These are phyloP conservation scores for Garra rufa DNA, from an alignment of 2,113 vertebrate species.

Conservation along the genomic window DNA sequence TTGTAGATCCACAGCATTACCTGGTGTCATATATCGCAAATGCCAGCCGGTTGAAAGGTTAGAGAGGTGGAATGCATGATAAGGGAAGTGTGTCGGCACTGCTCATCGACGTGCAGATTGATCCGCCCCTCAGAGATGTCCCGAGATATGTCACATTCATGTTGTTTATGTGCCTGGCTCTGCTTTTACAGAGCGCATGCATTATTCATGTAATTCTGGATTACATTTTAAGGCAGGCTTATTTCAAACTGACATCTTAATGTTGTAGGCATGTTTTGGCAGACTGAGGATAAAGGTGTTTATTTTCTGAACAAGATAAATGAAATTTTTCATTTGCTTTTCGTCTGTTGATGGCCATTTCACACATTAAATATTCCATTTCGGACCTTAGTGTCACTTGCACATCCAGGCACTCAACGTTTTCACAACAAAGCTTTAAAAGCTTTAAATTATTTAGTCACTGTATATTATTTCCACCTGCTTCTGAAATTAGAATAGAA, in stretches of 20 bases:
- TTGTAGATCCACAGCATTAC: conserved; percentile 43
- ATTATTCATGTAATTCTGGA: conserved; percentile 50
- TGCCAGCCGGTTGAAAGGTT: conserved; percentile 49
- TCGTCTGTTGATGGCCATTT: not conserved
- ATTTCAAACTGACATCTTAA: not conserved
- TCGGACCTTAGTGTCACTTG: not conserved
- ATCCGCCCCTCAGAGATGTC: conserved; percentile 11
- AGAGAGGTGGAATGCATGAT: conserved; percentile 30
- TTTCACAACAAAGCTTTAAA: conserved; percentile 9
- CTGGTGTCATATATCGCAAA: conserved; percentile 43
- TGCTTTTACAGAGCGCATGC: conserved; percentile 13
- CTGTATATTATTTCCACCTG: not conserved
- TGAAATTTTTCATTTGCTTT: not conserved
- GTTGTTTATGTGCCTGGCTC: conserved; percentile 7
- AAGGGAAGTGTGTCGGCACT: not conserved
- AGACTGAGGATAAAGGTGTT: not conserved
- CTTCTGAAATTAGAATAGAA: not conserved
- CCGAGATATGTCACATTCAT: conserved; percentile 5
- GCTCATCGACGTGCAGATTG: conserved; percentile 38
- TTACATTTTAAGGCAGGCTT: conserved; percentile 19
- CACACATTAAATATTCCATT: conserved; percentile 1
- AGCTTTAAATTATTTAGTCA: not conserved
- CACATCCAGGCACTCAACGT: not conserved
- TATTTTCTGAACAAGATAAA: not conserved
- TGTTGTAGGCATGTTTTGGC: not conserved